Percentiles rank a stretch among this genome's conserved stretches.
These are phyloP conservation scores for Bhutanitis thaidina DNA, from an alignment of 2,888 invertebrate species.

Conservation along the genomic window DNA sequence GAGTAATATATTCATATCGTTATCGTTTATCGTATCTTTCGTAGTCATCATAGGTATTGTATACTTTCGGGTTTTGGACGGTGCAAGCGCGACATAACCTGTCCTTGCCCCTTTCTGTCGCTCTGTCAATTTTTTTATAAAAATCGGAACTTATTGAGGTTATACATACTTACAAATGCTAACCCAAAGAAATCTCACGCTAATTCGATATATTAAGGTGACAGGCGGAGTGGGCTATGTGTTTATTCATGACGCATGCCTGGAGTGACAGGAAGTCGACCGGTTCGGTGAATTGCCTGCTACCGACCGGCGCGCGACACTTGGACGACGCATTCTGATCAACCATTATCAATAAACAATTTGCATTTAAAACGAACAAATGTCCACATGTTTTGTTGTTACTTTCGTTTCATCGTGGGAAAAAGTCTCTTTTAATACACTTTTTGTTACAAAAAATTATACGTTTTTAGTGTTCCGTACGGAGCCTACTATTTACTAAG, in stretches of 20 bases:
- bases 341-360: constrained; percentile 41
- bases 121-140: too few species aligned
- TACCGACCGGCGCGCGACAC: constrained; percentile 47
- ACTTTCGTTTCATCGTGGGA: constrained; percentile 10
- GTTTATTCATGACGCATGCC: constrained; percentile 63
- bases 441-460: too few species aligned
- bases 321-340: constrained; percentile 38
- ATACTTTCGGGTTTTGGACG: too few species aligned
- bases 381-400: constrained; percentile 20
- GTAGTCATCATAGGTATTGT: too few species aligned
- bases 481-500: too few species aligned
- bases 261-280: constrained; percentile 61
- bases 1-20: too few species aligned
- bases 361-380: constrained; percentile 27
- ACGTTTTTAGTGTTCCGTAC: too few species aligned
- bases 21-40: too few species aligned
- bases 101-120: too few species aligned
- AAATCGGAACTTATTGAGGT: too few species aligned
- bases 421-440: not conserved
- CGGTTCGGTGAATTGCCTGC: constrained; percentile 61
- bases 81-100: too few species aligned
- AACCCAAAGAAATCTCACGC: constrained; percentile 9
- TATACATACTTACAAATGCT: too few species aligned
- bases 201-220: constrained; percentile 11
- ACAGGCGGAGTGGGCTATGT: constrained; percentile 25